Evolutionary conservation across 2,888 invertebrate genomes (phyloP), one percentile per base, ranked within the genome.

Genomic region (Lycocerus yunnanus): DNA sequence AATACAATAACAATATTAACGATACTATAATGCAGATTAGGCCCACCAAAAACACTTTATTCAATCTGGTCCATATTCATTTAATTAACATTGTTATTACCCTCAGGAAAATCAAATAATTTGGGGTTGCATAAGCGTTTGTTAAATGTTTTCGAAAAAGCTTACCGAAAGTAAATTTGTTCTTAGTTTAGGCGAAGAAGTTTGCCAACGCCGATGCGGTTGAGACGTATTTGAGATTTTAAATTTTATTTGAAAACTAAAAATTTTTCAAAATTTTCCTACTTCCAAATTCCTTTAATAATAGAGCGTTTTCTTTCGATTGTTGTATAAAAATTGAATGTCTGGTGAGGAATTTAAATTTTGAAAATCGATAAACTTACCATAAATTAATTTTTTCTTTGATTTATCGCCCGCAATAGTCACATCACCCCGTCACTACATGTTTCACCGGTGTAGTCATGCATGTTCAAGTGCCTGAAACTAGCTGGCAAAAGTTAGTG

Each of bases 381-480:
- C 77, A 73, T 69, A 66, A 77, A 66, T 74, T 75, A 69, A 58
- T 72, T 74, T 67, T 70, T 69, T 74, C 75, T 66, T 13, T 63
- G 16, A 63, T 16, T 18, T 72, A 68, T 70, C 69, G 69, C 66
- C n/a, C 65, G 73, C 76, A 76, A 73, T 73, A 78, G 76, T 75
- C 79, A 79, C 78, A 77, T 75, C 75, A 76, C 80, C 77, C 80
- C 80, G 78, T 73, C 80, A 80, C 81, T 78, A 76, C 77, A 74
- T 69, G 68, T 77, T 78, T 76, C 78, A 79, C 75, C 79, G 74
- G 77, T 80, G 79, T 78, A 80, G 77, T 78, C 78, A 80, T 80
- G 80, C 81, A 82, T 82, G 78, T 79, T 82, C 80, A 78, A 79
- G 68, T 80, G 75, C 76, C 73, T 74, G 67, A 70, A 67, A 68